These are phyloP conservation scores for Hydroisotoma schaefferi DNA, from an alignment of 2,888 invertebrate species.

Conservation along the genomic window DNA sequence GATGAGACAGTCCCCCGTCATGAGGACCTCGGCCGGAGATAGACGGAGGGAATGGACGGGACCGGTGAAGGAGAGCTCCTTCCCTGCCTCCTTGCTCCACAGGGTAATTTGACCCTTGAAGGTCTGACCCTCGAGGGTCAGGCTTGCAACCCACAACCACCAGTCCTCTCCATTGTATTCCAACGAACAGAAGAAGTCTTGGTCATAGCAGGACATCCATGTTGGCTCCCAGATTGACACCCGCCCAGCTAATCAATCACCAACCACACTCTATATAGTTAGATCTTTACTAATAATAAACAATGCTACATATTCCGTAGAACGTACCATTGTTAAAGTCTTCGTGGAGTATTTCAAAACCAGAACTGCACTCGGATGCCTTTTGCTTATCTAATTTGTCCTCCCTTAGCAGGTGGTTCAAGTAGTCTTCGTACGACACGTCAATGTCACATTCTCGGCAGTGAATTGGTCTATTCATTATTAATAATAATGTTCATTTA, in stretches of 20 bases:
- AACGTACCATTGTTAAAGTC: constrained; percentile 22
- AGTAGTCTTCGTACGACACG: constrained; percentile 28
- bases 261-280: not conserved
- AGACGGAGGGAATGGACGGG: constrained; percentile 25
- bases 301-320: not conserved
- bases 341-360: constrained; percentile 37
- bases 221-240: constrained; percentile 37
- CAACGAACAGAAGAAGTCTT: constrained; percentile 38
- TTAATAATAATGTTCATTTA: no score
- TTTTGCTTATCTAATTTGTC: constrained; percentile 32
- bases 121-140: constrained; percentile 12
- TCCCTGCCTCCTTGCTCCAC: constrained; percentile 27
- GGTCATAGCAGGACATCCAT: constrained; percentile 33
- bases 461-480: constrained; percentile 24
- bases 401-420: constrained; percentile 27
- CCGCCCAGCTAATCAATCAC: not conserved
- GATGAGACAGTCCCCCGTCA: constrained; percentile 32
- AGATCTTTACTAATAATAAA: not conserved
- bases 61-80: constrained; percentile 24
- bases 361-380: constrained; percentile 36
- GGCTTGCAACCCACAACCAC: constrained; percentile 38
- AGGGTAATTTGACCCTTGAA: constrained; percentile 21
- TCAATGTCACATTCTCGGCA: constrained; percentile 37
- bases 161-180: constrained; percentile 22
- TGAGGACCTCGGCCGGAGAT: constrained; percentile 24